Base-by-base conservation (phyloP, 1,140 invertebrate species). In the Nylanderia fulva region DNA sequence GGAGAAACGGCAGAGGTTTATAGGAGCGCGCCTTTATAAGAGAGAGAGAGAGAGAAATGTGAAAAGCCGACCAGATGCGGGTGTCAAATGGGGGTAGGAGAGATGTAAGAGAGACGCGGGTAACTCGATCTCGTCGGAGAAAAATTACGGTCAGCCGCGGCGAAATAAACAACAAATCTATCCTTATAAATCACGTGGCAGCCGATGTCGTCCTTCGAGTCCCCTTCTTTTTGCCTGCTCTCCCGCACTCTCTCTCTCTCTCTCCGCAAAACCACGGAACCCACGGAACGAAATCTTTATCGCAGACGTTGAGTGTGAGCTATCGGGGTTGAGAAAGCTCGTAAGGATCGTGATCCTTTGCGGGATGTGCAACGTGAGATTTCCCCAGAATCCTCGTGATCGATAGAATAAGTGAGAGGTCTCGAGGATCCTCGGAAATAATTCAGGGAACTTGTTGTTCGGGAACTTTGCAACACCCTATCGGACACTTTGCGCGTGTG, bases 151-250 rank as follows among this genome's bases (percentile, higher is more conserved):
- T 45, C 69, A 64, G 58, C n/a, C 56, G 45, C n/a, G 76, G 63
- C 56, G 79, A 83, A 85, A 88, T 86, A 88, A 89, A 89, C 86
- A 88, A 74, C 64, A 86, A 76, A 88, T 88, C 80, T 74, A 29
- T 52, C 36, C 24, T 42, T 80, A 72, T 90, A 90, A 86, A 88
- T 90, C 87, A 86, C n/a, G 60, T 15, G 36, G 6, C 45, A 54
- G 56, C 42, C 74, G 72, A 84, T 88, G 24, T 63, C 48, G 27
- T 36, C 75, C 54, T 63, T 13, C 15, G 24, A 39, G 48, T 36
- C 24, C 56, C 54, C n/a, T 13, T 48, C 76, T 77, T 83, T 56
- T 48, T 48, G 24, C 33, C 36, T 48, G 24, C 33, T 11, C 13
- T 6, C 8, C 42, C 18, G 27, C 4, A 18, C 18, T 9, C 21